A percentile compares a stretch with the other conserved stretches of the same genome.
Evolutionary conservation across 1,140 invertebrate genomes (phyloP).

Genomic region (Pollicipes pollicipes): DNA sequence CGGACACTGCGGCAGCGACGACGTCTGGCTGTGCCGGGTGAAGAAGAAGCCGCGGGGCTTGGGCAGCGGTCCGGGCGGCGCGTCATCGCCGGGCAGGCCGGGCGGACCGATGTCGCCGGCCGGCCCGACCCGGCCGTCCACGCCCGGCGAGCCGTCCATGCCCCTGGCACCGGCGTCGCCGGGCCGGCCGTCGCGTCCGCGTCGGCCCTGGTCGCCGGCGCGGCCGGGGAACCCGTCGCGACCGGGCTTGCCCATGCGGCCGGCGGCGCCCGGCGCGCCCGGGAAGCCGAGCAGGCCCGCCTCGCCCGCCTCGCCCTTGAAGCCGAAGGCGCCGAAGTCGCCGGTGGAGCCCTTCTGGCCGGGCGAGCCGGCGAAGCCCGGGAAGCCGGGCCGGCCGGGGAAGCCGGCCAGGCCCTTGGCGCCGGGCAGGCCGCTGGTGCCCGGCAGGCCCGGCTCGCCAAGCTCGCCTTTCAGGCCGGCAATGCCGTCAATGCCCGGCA

Average conservation of each 20-base stretch:
- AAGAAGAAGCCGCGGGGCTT: slow-evolving; percentile 68
- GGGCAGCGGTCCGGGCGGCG: slow-evolving; percentile 43
- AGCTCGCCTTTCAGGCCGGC: slow-evolving; percentile 32
- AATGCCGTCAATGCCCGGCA: slow-evolving; percentile 35
- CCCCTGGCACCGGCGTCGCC: slow-evolving; percentile 11
- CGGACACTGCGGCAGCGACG: slow-evolving; percentile 69
- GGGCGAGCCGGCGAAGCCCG: neutral
- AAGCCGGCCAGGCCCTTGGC: slow-evolving; percentile 30
- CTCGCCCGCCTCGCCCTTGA: neutral
- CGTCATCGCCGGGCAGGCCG: slow-evolving; percentile 26
- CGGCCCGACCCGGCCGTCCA: slow-evolving; percentile 7
- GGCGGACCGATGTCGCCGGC: slow-evolving; percentile 18
- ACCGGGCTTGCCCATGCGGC: slow-evolving; percentile 15
- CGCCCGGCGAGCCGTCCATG: slow-evolving; percentile 2
- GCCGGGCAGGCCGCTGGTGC: slow-evolving; percentile 48
- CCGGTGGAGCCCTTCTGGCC: slow-evolving; percentile 11
- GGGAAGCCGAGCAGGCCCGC: neutral
- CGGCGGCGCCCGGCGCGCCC: slow-evolving; percentile 9
- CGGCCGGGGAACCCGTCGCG: slow-evolving; percentile 12
- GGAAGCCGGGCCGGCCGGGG: neutral
- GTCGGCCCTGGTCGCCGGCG: slow-evolving; percentile 8
- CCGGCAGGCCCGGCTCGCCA: slow-evolving; percentile 13
- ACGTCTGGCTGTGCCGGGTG: slow-evolving; percentile 76
- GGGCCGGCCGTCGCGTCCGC: slow-evolving; percentile 6
- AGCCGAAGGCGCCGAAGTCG: slow-evolving; percentile 1